Evolutionary conservation across 35 echinoderm and acorn worm genomes (phyloP).

Genomic region (Heliocidaris tuberculata): DNA sequence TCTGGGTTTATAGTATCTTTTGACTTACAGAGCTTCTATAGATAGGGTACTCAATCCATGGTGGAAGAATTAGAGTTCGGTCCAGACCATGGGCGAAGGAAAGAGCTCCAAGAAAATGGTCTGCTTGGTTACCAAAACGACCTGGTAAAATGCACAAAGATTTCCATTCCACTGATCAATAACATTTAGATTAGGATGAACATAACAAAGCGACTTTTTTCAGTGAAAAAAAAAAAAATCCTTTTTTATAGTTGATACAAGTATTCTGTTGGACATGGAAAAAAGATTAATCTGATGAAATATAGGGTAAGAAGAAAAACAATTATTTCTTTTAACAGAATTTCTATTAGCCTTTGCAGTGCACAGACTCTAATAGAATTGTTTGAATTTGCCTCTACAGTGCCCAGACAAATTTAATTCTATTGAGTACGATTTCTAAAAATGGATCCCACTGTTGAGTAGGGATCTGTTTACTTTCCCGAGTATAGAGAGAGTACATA

Average conservation of each 20-base stretch:
- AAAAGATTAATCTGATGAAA: not conserved
- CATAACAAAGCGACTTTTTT: constrained; percentile 14
- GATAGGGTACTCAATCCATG: constrained; percentile 83
- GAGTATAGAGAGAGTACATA: too few relatives aligned
- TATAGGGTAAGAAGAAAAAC: not conserved
- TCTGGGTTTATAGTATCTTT: too few relatives aligned
- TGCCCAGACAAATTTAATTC: too few relatives aligned
- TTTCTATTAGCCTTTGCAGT: too few relatives aligned
- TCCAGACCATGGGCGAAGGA: constrained; percentile 80
- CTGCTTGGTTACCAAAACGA: constrained; percentile 95
- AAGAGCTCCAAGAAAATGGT: constrained; percentile 86
- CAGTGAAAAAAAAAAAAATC: not conserved
- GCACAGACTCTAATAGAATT: too few relatives aligned
- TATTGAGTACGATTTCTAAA: too few relatives aligned
- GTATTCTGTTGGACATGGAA: not conserved
- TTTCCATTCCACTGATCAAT: not conserved
- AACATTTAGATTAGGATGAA: not conserved
- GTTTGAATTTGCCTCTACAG: too few relatives aligned
- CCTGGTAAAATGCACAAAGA: constrained; percentile 53
- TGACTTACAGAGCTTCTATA: constrained; percentile 70
- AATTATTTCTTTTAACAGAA: not conserved
- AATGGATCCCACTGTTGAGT: too few relatives aligned
- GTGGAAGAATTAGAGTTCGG: constrained; percentile 86
- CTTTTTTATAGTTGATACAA: not conserved
- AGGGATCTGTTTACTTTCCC: too few relatives aligned